These are phyloP conservation scores for Muricea muricata DNA, from an alignment of 92 coral and sea anemone species.

Conservation along the genomic window DNA sequence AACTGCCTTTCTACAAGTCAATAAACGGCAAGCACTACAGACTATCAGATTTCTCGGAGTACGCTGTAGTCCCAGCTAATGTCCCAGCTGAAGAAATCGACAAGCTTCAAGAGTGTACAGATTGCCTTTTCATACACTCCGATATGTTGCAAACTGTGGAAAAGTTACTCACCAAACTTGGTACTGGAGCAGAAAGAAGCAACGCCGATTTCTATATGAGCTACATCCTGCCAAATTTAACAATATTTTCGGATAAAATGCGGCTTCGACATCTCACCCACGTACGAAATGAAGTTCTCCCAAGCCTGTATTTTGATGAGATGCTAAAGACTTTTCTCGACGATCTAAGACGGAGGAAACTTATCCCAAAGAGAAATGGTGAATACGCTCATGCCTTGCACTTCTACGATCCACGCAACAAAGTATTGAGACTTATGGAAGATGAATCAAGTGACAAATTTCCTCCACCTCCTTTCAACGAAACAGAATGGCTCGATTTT, in stretches of 20 bases:
- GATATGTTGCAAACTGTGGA: background rate
- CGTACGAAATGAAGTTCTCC: constrained; percentile 55
- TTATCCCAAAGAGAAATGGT: constrained; percentile 71
- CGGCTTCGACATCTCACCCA: constrained; percentile 66
- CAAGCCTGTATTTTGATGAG: background rate
- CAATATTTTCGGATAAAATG: constrained; percentile 50
- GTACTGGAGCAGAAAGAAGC: background rate
- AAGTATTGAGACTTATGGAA: constrained; percentile 77
- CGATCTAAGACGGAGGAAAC: constrained; percentile 45
- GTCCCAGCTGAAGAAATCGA: constrained; percentile 28
- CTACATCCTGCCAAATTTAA: constrained; percentile 75
- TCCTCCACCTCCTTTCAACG: constrained; percentile 72
- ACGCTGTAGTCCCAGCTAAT: constrained; percentile 19
- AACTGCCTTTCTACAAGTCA: constrained; percentile 34
- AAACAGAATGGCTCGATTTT: constrained; percentile 63
- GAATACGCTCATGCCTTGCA: constrained; percentile 59
- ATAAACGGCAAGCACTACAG: constrained; percentile 4
- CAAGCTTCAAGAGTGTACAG: background rate
- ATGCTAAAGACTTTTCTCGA: constrained; percentile 23
- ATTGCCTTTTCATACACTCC: constrained; percentile 22
- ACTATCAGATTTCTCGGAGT: background rate
- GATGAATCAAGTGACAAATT: constrained; percentile 34
- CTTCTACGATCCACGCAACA: constrained; percentile 78
- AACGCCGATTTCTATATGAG: constrained; percentile 68
- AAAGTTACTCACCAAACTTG: background rate